Evolutionary conservation across 1,140 invertebrate species (phyloP).

Genomic region (Nymphalis io): DNA sequence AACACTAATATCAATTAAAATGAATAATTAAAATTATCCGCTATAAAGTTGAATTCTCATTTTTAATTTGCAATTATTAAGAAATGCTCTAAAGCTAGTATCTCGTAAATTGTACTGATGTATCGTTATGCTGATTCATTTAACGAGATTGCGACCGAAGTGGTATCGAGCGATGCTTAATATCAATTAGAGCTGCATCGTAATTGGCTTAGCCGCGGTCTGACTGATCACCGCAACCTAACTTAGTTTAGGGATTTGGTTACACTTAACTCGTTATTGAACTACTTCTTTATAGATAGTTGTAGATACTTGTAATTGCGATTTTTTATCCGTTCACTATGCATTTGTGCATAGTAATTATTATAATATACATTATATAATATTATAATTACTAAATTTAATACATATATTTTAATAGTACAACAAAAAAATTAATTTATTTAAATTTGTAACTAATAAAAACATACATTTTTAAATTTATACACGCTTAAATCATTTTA

Average conservation of each 20-base stretch:
- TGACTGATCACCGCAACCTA: slow-evolving; percentile 35
- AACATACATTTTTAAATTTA: too few species aligned
- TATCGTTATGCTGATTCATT: slow-evolving; percentile 26
- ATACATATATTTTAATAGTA: too few species aligned
- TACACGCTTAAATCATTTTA: too few species aligned
- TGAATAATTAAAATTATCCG: too few species aligned
- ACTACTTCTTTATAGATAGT: not conserved
- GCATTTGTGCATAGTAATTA: too few species aligned
- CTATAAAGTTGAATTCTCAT: not conserved
- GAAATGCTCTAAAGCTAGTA: slow-evolving; percentile 3
- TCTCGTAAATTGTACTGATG: slow-evolving; percentile 13
- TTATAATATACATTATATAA: too few species aligned
- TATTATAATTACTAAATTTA: too few species aligned
- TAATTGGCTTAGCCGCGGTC: slow-evolving; percentile 36
- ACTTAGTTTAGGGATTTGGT: slow-evolving; percentile 25
- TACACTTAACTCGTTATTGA: not conserved
- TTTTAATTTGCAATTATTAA: not conserved
- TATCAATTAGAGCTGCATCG: slow-evolving; percentile 38
- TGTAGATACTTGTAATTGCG: too few species aligned
- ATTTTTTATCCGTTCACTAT: too few species aligned
- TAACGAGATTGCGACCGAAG: slow-evolving; percentile 26
- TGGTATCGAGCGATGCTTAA: slow-evolving; percentile 35
- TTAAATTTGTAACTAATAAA: too few species aligned
- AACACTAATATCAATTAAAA: too few species aligned
- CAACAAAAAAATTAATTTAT: too few species aligned